These are phyloP conservation scores for Leptoteleia sp. DNA, from an alignment of 1,140 invertebrate genomes.

Conservation along the genomic window DNA sequence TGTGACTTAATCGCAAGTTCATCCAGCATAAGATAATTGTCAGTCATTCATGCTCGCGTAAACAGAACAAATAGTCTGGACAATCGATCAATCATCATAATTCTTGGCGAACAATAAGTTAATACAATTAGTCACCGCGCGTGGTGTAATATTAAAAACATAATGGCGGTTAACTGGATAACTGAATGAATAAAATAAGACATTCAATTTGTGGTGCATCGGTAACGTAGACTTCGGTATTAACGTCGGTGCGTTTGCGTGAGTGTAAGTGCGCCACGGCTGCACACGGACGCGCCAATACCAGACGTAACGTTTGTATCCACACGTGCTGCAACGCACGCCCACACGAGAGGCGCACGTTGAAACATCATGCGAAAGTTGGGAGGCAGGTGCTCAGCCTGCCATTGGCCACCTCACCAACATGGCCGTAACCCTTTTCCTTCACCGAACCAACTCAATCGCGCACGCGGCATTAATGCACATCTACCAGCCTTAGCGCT, in stretches of 20 bases:
- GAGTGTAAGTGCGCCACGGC: slow-evolving; percentile 19
- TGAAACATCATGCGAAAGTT: slow-evolving; percentile 74
- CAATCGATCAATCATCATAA: slow-evolving; percentile 55
- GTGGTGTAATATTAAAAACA: slow-evolving; percentile 54
- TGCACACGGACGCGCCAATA: slow-evolving; percentile 57
- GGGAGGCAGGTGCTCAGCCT: slow-evolving; percentile 80
- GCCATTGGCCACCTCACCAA: slow-evolving; percentile 81
- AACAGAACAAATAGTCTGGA: slow-evolving; percentile 25
- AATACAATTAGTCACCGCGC: slow-evolving; percentile 42
- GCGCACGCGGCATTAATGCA: slow-evolving; percentile 70
- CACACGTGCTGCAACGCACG: slow-evolving; percentile 65
- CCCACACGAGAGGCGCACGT: slow-evolving; percentile 72
- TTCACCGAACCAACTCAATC: slow-evolving; percentile 71
- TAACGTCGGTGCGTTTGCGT: slow-evolving; percentile 44
- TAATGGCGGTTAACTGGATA: slow-evolving; percentile 59
- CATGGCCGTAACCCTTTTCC: slow-evolving; percentile 80
- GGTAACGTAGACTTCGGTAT: slow-evolving; percentile 57
- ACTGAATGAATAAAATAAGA: slow-evolving; percentile 66
- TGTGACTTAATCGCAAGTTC: slow-evolving; percentile 20
- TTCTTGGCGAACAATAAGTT: slow-evolving; percentile 51
- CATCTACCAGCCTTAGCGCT: slow-evolving; percentile 69
- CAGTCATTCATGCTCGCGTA: slow-evolving; percentile 17
- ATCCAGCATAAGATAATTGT: slow-evolving; percentile 37
- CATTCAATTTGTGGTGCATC: slow-evolving; percentile 64
- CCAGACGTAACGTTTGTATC: slow-evolving; percentile 56